Conservation (phyloP, 1,140 invertebrate genomes). For the Plodia interpunctella region DNA sequence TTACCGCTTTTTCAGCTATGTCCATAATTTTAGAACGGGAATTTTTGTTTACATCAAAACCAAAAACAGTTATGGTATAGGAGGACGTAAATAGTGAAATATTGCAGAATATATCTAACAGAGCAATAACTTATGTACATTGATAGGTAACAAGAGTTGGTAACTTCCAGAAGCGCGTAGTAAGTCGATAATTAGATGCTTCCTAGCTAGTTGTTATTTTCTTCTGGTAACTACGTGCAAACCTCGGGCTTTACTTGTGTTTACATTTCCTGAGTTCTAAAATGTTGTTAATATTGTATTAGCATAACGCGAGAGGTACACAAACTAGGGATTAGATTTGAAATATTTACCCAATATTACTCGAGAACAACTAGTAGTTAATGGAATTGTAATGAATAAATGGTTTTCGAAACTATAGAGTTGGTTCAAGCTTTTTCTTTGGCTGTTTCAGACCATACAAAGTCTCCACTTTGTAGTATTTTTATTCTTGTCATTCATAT, state of each 20-base stretch:
- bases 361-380: not conserved
- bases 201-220: not conserved
- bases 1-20: too few relatives aligned
- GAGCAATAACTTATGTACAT: not conserved
- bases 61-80: too few relatives aligned
- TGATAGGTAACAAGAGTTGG: not conserved
- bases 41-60: too few relatives aligned
- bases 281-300: conserved; percentile 5
- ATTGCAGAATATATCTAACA: not conserved
- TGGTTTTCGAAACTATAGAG: not conserved
- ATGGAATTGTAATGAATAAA: not conserved
- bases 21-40: too few relatives aligned
- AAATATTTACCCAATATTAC: not conserved
- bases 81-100: too few relatives aligned
- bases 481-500: too few relatives aligned
- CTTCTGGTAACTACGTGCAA: not conserved
- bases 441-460: conserved; percentile 13
- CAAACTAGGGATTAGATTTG: not conserved
- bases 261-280: not conserved
- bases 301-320: not conserved
- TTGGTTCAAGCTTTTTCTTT: conserved; percentile 19
- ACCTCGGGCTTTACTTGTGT: not conserved
- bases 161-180: not conserved
- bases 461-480: too few relatives aligned
- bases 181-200: conserved; percentile 1